Base-by-base conservation (phyloP, 2,888 invertebrate species). In the Diadromus collaris region DNA sequence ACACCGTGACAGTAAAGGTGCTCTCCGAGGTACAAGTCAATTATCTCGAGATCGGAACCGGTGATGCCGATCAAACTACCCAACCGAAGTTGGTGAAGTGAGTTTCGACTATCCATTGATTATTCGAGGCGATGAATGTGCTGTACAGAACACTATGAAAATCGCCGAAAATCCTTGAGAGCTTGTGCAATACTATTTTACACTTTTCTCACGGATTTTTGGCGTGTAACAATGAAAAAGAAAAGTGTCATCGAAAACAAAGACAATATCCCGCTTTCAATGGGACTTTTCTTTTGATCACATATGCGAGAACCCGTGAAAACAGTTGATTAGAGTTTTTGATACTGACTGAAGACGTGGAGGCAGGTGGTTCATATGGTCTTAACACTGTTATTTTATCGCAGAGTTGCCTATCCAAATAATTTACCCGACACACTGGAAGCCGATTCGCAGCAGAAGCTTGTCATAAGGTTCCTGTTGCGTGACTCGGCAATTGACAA, bases 381-480 rank as follows among this genome's bases (percentile, higher is more conserved):
- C n/a, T 48, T 64, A 13, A 70, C 19, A 29, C 34, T n/a, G 60
- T 56, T 65, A 6, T n/a, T 58, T 9, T 3, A 48, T 48, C 7
- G n/a, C 79, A 96, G 95, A 81, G 92, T 98, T 6, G 90, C 92
- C 0, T 94, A 95, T 88, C 97, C 97, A 1, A 93, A 94, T 79
- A 96, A 96, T 88, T 91, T 97, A 38, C 86, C 92, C 0, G 93
- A 94, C 58, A 92, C 93, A 10, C 91, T 98, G 21, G 95, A 96
- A 84, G 97, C 97, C 6, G 99, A 99, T 91, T 95, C 95, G 83
- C 95, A 97, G 85, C 98, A 99, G 91, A 97, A 96, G 92, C 91
- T 99, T 76, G 92, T 96, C 1, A 92, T 98, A 84, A 96, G 96
- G 90, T 96, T 98, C 90, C 91, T 93, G 1, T 92, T 99, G 16